Conservation (phyloP, 2,113 vertebrate genomes). For the Haplochromis vanheusdeni region DNA sequence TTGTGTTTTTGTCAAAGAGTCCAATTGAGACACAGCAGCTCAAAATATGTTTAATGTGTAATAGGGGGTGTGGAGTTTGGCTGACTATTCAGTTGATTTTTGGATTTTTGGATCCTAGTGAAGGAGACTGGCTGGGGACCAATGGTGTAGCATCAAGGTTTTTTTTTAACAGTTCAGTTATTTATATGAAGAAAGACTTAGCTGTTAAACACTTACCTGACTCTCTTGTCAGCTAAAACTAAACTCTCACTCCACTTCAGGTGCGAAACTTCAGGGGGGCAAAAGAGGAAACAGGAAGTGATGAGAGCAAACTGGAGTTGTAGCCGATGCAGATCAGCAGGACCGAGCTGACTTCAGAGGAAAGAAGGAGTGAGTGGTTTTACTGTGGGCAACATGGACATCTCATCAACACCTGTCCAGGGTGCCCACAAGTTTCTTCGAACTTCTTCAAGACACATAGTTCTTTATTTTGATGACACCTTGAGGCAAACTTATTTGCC, state of each 20-base stretch:
- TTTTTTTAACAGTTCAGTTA: not conserved
- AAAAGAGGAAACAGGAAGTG: not conserved
- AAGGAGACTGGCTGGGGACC: not conserved
- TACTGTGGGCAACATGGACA: not conserved
- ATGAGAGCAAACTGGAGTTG: not conserved
- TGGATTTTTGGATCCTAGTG: not conserved
- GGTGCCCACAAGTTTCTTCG: accelerated
- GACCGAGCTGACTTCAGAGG: accelerated
- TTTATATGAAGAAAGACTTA: not conserved
- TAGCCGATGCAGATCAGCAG: not conserved
- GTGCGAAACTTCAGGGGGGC: not conserved
- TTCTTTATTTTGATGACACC: not conserved
- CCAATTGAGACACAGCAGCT: accelerated
- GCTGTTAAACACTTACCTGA: not conserved
- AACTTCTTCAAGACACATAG: not conserved
- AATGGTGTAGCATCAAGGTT: not conserved
- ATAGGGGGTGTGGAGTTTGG: not conserved
- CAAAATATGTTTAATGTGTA: not conserved
- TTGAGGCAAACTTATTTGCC: not conserved
- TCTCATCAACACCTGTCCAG: not conserved
- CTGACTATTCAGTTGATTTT: not conserved
- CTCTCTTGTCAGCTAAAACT: not conserved
- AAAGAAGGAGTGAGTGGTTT: not conserved
- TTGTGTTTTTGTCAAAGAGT: not conserved
- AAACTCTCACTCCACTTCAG: not conserved